A percentile compares a stretch with the other conserved stretches of the same genome.
phyloP scores from a whole-genome alignment of 2,797 vertebrate species.

The Dromococcyx pavoninus region DNA sequence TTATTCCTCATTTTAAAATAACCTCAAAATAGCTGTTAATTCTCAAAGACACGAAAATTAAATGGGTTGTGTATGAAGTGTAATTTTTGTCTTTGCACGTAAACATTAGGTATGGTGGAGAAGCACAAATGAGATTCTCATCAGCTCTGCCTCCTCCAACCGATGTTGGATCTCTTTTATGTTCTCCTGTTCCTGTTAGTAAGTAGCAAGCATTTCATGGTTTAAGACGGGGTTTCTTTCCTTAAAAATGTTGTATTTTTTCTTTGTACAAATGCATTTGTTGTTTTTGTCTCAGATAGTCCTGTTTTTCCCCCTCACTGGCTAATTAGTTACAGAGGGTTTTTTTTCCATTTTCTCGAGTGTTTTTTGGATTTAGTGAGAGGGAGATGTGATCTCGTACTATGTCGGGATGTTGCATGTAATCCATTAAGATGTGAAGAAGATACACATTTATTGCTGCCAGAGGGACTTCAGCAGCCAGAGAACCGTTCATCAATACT shows the following conservation, averaged over 20 bases:
- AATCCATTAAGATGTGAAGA: neutral
- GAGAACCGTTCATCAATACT: neutral
- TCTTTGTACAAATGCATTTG: neutral
- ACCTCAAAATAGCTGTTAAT: neutral
- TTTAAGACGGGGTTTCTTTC: neutral
- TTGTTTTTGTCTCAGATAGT: neutral
- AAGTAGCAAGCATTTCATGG: slow-evolving; percentile 30
- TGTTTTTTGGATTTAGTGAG: neutral
- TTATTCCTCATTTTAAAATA: neutral
- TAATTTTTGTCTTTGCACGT: neutral
- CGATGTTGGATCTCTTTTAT: slow-evolving; percentile 84
- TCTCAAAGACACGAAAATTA: neutral
- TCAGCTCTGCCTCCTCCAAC: slow-evolving; percentile 83
- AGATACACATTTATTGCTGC: neutral
- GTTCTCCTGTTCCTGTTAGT: slow-evolving; percentile 83
- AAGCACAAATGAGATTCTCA: slow-evolving; percentile 95
- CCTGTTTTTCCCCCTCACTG: neutral
- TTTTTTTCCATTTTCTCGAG: neutral
- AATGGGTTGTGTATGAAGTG: neutral
- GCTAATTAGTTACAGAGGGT: neutral
- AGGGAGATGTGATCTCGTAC: neutral
- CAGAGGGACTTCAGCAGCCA: neutral
- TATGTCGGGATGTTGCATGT: neutral
- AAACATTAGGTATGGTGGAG: slow-evolving; percentile 89
- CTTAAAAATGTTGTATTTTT: neutral